Base-by-base conservation (phyloP, 2,113 vertebrate species). In the Urocitellus parryii region DNA sequence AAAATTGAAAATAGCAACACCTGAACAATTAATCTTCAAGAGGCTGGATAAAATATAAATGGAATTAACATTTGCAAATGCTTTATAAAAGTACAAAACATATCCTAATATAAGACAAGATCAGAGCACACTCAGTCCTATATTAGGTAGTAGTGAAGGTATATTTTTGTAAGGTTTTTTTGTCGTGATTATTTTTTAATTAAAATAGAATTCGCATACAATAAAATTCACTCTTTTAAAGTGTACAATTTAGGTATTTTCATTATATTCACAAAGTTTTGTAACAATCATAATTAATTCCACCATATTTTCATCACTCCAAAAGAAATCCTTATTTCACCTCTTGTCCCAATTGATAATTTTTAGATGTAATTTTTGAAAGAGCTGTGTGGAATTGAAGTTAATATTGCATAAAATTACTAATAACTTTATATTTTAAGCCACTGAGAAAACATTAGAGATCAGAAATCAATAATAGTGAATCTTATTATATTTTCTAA, bases 401-500 rank as follows among this genome's bases (percentile, higher is more conserved):
- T 88, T 90, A 56, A 34, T 76, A 70, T 76, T 65, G 24, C 20
- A 42, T 74, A 84, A 80, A 34, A 34, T 74, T 5, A 65, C 42
- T 91, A 61, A 91, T 83, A 83, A 83, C 17, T 8, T 61, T 61
- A 32, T 77, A 18, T 56, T 94, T 22, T 27, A 72, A 51, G n/a
- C 11, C 53, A 82, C 24, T 85, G 34, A 90, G 17, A 88, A 65
- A 96, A 58, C 0, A 51, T 93, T 22, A 76, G 27, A 80, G 77
- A 77, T 77, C 22, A 78, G 18, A 91, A 93, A 89, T 88, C 22
- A 73, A 18, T 85, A 77, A 10, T 25, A 77, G 42, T 67, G 13
- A 78, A 93, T 92, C 96, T 88, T 92, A 42, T 82, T 79, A 90
- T 34, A 45, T 84, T 92, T 91, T 81, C 56, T 74, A 51, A 70